Conservation (phyloP, 2,888 invertebrate genomes). For the Ceramica pisi region DNA sequence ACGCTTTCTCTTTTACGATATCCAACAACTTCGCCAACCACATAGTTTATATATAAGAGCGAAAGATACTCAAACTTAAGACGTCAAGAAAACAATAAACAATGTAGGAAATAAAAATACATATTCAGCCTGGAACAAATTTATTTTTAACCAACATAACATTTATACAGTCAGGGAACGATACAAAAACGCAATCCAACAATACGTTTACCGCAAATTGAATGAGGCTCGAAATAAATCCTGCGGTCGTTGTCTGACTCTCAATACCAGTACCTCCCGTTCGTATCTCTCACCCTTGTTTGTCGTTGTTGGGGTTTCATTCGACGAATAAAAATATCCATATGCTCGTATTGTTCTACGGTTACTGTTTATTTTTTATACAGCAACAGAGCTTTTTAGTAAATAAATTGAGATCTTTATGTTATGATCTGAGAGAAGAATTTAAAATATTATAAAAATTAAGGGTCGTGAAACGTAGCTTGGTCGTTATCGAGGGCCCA, state of each 20-base stretch:
- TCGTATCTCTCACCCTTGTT: conserved; percentile 85
- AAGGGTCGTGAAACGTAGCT: conserved; percentile 69
- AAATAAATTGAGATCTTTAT: conserved; percentile 15
- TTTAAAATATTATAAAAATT: conserved; percentile 43
- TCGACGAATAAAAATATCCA: conserved; percentile 77
- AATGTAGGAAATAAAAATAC: conserved; percentile 22
- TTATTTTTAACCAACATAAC: conserved; percentile 72
- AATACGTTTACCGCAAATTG: conserved; percentile 89
- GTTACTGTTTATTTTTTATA: conserved; percentile 63
- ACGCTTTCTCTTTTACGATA: conserved; percentile 80
- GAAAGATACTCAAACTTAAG: conserved; percentile 31
- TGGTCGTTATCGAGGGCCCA: conserved; percentile 78
- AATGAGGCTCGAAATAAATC: conserved; percentile 89
- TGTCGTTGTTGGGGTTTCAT: conserved; percentile 81
- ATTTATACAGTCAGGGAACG: conserved; percentile 76
- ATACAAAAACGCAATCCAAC: conserved; percentile 85
- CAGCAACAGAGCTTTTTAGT: conserved; percentile 32
- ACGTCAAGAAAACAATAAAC: background rate
- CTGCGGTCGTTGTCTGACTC: conserved; percentile 87
- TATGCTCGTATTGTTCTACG: conserved; percentile 68
- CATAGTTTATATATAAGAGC: conserved; percentile 54
- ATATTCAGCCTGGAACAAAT: conserved; percentile 56
- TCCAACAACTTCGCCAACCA: conserved; percentile 56
- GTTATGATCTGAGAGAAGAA: conserved; percentile 3
- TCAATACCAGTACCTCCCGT: conserved; percentile 80